phyloP scores from a whole-genome alignment of 53 echinoderm and acorn worm genomes.

The Luidia sarsii region DNA sequence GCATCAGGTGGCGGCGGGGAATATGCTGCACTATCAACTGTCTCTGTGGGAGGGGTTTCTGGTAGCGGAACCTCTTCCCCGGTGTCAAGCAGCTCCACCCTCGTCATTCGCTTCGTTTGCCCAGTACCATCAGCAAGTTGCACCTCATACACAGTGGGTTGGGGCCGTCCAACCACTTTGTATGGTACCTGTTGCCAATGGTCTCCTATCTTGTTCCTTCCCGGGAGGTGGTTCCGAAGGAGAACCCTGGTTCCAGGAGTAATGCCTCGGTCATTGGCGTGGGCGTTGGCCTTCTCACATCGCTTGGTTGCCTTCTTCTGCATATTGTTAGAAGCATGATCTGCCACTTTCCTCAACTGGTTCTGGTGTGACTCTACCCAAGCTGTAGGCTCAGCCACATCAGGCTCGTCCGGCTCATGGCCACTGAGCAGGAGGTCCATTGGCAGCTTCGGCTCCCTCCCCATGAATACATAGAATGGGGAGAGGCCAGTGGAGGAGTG shows the following conservation, averaged over 20 bases:
- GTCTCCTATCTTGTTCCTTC: slow-evolving; percentile 38
- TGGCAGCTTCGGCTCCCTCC: slow-evolving; percentile 32
- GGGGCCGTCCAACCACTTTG: slow-evolving; percentile 13
- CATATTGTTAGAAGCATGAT: background rate
- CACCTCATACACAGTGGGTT: slow-evolving; percentile 35
- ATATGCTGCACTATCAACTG: too few species aligned
- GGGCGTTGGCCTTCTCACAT: background rate
- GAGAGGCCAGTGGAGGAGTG: slow-evolving; percentile 25
- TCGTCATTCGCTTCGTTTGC: slow-evolving; percentile 36
- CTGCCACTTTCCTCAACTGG: background rate
- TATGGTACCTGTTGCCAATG: slow-evolving; percentile 18
- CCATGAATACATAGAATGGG: slow-evolving; percentile 21
- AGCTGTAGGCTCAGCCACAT: background rate
- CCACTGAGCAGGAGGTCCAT: slow-evolving; percentile 2
- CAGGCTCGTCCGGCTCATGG: background rate
- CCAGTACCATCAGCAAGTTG: slow-evolving; percentile 49
- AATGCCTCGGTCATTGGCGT: background rate
- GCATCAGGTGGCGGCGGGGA: too few species aligned
- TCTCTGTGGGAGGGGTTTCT: too few species aligned
- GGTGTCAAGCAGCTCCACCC: slow-evolving; percentile 58
- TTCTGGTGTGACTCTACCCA: slow-evolving; percentile 16
- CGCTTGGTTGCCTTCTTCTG: slow-evolving; percentile 13
- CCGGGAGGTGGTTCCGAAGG: background rate
- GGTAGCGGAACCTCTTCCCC: slow-evolving; percentile 18
- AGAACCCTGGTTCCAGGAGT: background rate